Evolutionary conservation across 1,140 invertebrate genomes (phyloP), one percentile per base, ranked within the genome.

Genomic region (Drosophila sp.): DNA sequence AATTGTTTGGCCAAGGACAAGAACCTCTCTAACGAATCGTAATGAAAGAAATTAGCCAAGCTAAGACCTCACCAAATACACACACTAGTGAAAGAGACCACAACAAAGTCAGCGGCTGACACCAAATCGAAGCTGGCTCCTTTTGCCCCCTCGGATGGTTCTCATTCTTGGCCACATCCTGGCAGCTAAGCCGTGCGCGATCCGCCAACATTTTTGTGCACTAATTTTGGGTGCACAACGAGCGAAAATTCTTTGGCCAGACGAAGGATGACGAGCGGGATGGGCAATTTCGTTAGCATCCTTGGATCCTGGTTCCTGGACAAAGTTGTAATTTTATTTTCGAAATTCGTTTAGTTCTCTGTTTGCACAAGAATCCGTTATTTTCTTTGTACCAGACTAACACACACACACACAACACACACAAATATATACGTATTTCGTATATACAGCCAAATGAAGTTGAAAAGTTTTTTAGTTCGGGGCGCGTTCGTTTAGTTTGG

Each of bases 311-410:
- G 45, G 45, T 59, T 75, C 53, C 63, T 76, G 75, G 63, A 65
- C 77, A 89, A 89, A 89, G 84, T 89, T 89, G 83, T 89, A 89
- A 89, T 89, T 89, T 82, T 89, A 89, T 89, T 89, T 89, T 83
- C 73, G 73, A 89, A 89, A 89, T 89, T 89, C 83, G 83, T 89
- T 89, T 89, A 89, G 83, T 83, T 78, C 79, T 89, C 79, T 89
- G 79, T 89, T 83, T 89, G 84, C 76, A 32, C 84, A 80, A 77
- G 84, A 89, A 89, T 83, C 80, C 84, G 84, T 74, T 89, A 89
- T 89, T 89, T 89, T 89, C 79, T 81, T 87, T 78, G 73, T 78
- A 62, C 54, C 54, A 13, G 40, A n/a, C 56, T 46, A 57, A 32
- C 51, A 18, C 46, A 38, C 25, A 27, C 51, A 40, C 32, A 36